Evolutionary conservation across 2,888 invertebrate species (phyloP), one percentile per base, ranked within the genome.

Genomic region (Coenonympha glycerion): DNA sequence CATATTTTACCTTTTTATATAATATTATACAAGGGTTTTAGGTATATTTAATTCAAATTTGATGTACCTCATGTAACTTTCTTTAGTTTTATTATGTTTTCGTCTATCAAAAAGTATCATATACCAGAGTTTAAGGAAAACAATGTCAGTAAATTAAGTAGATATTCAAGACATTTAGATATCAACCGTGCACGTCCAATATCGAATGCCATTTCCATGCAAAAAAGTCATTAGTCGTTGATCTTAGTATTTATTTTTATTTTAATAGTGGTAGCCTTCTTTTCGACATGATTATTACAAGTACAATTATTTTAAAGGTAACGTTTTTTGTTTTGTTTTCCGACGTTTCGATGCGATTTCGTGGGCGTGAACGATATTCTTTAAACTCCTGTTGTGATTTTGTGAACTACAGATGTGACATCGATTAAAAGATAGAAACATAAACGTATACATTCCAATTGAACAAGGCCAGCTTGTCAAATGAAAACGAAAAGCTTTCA

Each of bases 21-120:
- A 53, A 57, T 44, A 22, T 47, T 33, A 33, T 37, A 53, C 53
- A 53, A 56, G 56, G 53, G 45, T 56, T 53, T 58, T 60, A 59
- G 73, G 71, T 64, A 44, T 72, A 66, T 64, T 55, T 69, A 75
- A 76, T 69, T 75, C 61, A 69, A 73, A 69, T 68, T 47, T 41
- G 47, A 52, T 71, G 66, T 83, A 81, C 81, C 82, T 84, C 82
- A 80, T 65, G 61, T 61, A 73, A 77, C 71, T 77, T 74, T 73
- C n/a, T 69, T 63, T 68, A 60, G 71, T 72, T 71, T 71, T 69
- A 71, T 71, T 68, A 69, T 72, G 69, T 66, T 62, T 63, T 68
- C 56, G 52, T 58, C 42, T 45, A 33, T 30, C 47, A 44, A 9
- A 13, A 13, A 2, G n/a, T n/a, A n/a, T n/a, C n/a, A n/a, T n/a